A percentile compares a stretch with the other conserved stretches of the same genome.
phyloP scores from a whole-genome alignment of 2,113 vertebrate species.

The Clarias batrachus region DNA sequence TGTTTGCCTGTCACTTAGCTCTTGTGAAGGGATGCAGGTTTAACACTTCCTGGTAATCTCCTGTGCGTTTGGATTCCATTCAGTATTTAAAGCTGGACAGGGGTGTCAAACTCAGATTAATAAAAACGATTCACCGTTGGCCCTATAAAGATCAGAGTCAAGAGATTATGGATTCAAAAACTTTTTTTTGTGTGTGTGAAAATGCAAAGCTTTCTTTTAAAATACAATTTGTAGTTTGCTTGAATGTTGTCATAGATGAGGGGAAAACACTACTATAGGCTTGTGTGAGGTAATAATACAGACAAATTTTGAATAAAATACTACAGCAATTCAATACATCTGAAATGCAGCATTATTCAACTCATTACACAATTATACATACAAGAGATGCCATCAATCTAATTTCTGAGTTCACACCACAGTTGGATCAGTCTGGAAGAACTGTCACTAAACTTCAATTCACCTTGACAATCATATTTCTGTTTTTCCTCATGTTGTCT shows the following conservation, averaged over 20 bases:
- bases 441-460: background rate
- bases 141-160: background rate
- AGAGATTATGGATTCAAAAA: background rate
- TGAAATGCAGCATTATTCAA: background rate
- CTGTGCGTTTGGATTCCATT: background rate
- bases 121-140: background rate
- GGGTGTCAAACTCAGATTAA: background rate
- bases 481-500: background rate
- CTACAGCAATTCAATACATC: background rate
- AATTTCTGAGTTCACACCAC: background rate
- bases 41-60: background rate
- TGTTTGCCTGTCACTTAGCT: background rate
- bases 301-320: background rate
- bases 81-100: background rate
- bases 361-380: background rate
- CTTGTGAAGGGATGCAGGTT: background rate
- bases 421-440: background rate
- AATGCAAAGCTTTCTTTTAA: background rate
- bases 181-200: background rate
- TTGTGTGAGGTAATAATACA: background rate
- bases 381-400: background rate
- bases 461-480: background rate
- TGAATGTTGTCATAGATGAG: background rate
- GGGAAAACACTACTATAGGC: too few relatives aligned
- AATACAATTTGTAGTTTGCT: background rate